Evolutionary conservation across 2,113 vertebrate species (phyloP).

Genomic region (Trachemys scripta): DNA sequence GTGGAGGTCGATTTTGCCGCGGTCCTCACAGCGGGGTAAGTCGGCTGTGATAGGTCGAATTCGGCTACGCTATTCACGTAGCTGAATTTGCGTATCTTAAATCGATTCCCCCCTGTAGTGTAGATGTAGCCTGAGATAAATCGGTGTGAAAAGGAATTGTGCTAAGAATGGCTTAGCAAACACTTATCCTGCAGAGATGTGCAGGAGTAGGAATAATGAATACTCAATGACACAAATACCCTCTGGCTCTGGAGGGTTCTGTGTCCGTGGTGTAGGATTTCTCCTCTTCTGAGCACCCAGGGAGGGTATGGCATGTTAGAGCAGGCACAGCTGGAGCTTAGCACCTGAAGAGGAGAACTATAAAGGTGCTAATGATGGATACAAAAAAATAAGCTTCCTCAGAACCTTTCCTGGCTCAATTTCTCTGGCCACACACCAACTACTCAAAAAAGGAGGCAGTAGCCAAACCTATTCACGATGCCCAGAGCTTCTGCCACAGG

Average conservation of each 20-base stretch:
- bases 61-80: too few relatives aligned
- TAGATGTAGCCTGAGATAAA: too few relatives aligned
- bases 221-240: neutral
- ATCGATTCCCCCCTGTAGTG: too few relatives aligned
- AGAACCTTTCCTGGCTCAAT: neutral
- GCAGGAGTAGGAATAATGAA: neutral
- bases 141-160: neutral
- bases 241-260: neutral
- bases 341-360: neutral
- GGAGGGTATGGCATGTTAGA: rapidly evolving
- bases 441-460: neutral
- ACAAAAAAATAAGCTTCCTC: neutral
- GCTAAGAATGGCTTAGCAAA: neutral
- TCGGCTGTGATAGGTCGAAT: too few relatives aligned
- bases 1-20: too few relatives aligned
- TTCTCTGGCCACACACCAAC: neutral
- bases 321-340: neutral
- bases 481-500: neutral
- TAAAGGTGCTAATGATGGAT: neutral
- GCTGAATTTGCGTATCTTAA: too few relatives aligned
- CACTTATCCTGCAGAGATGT: neutral
- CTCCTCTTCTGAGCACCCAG: neutral
- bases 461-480: neutral
- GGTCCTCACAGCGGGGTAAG: too few relatives aligned
- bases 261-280: neutral